Conservation (phyloP, 2,888 invertebrate species). For the Stegophylla sp. region DNA sequence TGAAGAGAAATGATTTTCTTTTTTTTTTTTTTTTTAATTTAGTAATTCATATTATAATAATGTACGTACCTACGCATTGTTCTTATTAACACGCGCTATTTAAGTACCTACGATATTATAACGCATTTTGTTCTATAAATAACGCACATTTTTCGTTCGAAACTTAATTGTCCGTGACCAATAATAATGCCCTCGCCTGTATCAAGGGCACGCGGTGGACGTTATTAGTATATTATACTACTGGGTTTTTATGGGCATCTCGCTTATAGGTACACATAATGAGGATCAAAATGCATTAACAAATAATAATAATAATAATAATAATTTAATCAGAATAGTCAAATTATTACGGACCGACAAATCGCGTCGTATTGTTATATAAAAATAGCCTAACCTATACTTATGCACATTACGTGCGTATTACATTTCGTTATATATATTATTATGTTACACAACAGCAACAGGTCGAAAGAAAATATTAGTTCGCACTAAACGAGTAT, state of each 20-base stretch:
- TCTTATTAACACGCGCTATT: not conserved
- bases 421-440: no score
- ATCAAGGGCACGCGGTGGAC: slow-evolving; percentile 30
- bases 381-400: not conserved
- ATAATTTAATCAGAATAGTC: not conserved
- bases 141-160: slow-evolving; percentile 4
- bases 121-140: not conserved
- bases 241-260: not conserved
- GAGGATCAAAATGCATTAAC: not conserved
- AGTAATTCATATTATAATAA: no score
- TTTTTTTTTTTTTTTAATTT: no score
- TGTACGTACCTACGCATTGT: not conserved
- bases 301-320: no score
- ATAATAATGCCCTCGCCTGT: not conserved
- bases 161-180: slow-evolving; percentile 44
- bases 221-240: slow-evolving; percentile 8
- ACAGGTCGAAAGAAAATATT: no score
- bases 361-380: not conserved
- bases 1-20: no score
- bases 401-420: not conserved
- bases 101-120: not conserved
- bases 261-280: not conserved
- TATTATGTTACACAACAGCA: not conserved
- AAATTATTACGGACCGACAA: not conserved
- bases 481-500: no score